Evolutionary conservation across 2,113 vertebrate species (phyloP).

Genomic region (Balaeniceps rex): DNA sequence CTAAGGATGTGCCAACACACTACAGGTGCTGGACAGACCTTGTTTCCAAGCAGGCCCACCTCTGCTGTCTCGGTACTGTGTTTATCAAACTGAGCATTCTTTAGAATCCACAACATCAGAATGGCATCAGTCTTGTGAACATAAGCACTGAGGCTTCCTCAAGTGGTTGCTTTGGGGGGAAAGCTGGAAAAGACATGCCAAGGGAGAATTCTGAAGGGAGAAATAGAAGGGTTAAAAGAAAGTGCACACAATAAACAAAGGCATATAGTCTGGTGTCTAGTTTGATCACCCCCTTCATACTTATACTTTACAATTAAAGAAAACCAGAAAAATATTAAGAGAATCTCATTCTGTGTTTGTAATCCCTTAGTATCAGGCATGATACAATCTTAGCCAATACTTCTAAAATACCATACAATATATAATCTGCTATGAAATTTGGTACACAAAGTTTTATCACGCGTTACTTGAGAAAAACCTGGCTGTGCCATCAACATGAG

Average conservation of each 20-base stretch:
- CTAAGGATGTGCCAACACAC: background rate
- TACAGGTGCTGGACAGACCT: background rate
- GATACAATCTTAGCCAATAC: background rate
- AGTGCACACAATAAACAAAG: rapidly evolving
- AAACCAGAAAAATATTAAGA: background rate
- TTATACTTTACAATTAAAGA: background rate
- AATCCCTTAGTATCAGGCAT: background rate
- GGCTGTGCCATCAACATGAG: background rate
- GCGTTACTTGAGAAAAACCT: background rate
- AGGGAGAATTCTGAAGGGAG: background rate
- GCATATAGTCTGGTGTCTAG: rapidly evolving
- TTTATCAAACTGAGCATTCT: background rate
- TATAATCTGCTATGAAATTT: background rate
- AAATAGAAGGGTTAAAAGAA: background rate
- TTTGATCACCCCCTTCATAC: background rate
- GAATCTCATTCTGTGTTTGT: background rate
- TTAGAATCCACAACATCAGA: background rate
- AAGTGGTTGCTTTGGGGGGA: rapidly evolving
- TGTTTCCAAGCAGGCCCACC: background rate
- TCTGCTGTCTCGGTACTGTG: background rate
- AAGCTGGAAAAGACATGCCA: background rate
- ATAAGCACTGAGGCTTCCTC: background rate
- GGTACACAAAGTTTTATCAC: background rate
- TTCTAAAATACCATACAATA: background rate
- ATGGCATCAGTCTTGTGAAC: background rate